Percentiles rank a stretch among this genome's conserved stretches.
Evolutionary conservation across 2,797 vertebrate genomes (phyloP).

Genomic region (Sebastes elongatus): DNA sequence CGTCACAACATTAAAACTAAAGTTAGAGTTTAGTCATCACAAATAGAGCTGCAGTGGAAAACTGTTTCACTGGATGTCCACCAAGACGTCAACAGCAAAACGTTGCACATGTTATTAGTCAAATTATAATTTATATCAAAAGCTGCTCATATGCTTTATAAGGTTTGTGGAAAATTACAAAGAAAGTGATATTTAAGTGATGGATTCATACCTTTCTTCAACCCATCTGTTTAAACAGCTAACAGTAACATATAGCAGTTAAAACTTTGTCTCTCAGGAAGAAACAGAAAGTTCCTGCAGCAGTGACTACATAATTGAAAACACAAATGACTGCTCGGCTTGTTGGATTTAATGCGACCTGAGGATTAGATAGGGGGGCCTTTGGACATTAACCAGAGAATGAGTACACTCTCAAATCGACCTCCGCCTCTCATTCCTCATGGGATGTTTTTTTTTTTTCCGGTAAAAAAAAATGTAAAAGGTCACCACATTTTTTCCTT

Average conservation of each 20-base stretch:
- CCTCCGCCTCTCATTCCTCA: slow-evolving; percentile 75
- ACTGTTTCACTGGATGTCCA: neutral
- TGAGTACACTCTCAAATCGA: slow-evolving; percentile 72
- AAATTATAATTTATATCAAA: neutral
- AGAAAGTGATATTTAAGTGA: slow-evolving; percentile 20
- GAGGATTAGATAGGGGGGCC: slow-evolving; percentile 79
- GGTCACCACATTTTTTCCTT: slow-evolving; percentile 81
- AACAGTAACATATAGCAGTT: slow-evolving; percentile 41
- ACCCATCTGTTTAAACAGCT: slow-evolving; percentile 40
- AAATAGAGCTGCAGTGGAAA: neutral
- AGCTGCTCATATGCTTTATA: neutral
- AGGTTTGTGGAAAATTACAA: slow-evolving; percentile 14
- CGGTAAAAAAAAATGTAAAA: slow-evolving; percentile 76
- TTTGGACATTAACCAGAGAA: slow-evolving; percentile 83
- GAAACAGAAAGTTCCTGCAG: slow-evolving; percentile 62
- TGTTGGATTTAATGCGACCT: slow-evolving; percentile 82
- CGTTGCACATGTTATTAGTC: neutral
- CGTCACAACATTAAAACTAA: neutral
- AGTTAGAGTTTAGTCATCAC: neutral
- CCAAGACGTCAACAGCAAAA: neutral
- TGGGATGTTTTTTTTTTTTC: slow-evolving; percentile 49
- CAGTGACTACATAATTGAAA: slow-evolving; percentile 79
- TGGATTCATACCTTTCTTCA: slow-evolving; percentile 28
- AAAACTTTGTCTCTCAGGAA: slow-evolving; percentile 29
- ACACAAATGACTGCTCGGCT: slow-evolving; percentile 78